Evolutionary conservation across 1,140 invertebrate species (phyloP).

Genomic region (Rhynchophorus ferrugineus): DNA sequence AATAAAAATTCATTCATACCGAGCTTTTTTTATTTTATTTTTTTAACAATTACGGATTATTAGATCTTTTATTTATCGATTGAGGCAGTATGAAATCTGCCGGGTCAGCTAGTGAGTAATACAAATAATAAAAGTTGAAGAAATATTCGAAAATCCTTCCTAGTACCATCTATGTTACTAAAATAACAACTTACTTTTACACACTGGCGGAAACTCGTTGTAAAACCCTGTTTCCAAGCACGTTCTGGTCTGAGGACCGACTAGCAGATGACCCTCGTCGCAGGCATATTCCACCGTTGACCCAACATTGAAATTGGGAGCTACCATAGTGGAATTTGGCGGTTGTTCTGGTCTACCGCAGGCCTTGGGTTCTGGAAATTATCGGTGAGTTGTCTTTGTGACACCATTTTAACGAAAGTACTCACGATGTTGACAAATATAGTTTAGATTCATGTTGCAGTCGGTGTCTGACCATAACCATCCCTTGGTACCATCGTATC

Average conservation of each 20-base stretch:
- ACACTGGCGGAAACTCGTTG: slow-evolving; percentile 87
- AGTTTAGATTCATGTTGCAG: slow-evolving; percentile 78
- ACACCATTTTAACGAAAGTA: slow-evolving; percentile 31
- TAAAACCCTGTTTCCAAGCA: slow-evolving; percentile 90
- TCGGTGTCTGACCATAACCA: slow-evolving; percentile 94
- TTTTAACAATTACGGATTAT: no score
- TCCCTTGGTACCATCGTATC: slow-evolving; percentile 86
- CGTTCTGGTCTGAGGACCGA: slow-evolving; percentile 73
- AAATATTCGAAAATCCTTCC: no score
- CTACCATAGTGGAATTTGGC: slow-evolving; percentile 82
- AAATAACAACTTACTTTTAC: slow-evolving; percentile 74
- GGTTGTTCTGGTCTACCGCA: slow-evolving; percentile 88
- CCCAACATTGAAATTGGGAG: slow-evolving; percentile 71
- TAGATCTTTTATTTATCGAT: no score
- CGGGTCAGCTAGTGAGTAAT: no score
- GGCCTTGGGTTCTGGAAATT: slow-evolving; percentile 67
- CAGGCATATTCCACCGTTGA: slow-evolving; percentile 81
- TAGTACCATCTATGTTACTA: no score
- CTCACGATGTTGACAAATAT: slow-evolving; percentile 92
- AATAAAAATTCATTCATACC: no score
- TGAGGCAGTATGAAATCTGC: no score
- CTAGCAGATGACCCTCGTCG: slow-evolving; percentile 75
- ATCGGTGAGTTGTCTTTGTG: not conserved
- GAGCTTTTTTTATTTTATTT: no score
- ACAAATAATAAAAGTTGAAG: no score